These are phyloP conservation scores for Lanius ludovicianus DNA, from an alignment of 2,113 vertebrate species.

Conservation along the genomic window DNA sequence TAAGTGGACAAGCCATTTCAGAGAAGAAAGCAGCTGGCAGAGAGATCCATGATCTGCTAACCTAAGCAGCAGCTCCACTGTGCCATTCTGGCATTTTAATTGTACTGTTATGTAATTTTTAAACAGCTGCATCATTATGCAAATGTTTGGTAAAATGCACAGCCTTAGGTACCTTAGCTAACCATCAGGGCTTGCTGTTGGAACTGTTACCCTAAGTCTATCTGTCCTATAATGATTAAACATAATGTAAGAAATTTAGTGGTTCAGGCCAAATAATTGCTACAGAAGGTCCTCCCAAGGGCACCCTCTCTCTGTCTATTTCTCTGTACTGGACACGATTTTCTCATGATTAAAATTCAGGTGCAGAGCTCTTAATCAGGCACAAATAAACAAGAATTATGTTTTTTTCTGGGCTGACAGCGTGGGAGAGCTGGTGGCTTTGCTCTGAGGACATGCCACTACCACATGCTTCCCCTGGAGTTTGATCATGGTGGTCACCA, in stretches of 20 bases:
- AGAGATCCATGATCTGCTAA: neutral
- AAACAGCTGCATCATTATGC: slow-evolving; percentile 16
- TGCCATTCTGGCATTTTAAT: slow-evolving; percentile 33
- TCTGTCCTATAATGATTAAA: slow-evolving; percentile 57
- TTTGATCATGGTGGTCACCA: rapidly evolving
- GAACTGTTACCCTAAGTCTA: slow-evolving; percentile 1
- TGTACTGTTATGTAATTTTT: slow-evolving; percentile 36
- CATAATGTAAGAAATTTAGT: slow-evolving; percentile 39
- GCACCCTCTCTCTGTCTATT: slow-evolving; percentile 8
- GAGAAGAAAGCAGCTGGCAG: neutral
- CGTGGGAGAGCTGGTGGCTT: neutral
- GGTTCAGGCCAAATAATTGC: slow-evolving; percentile 32
- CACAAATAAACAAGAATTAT: neutral
- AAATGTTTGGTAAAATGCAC: neutral
- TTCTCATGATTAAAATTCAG: slow-evolving; percentile 62
- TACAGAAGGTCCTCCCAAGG: slow-evolving; percentile 41
- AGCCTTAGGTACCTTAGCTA: slow-evolving; percentile 10
- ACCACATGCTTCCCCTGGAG: neutral
- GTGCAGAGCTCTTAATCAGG: neutral
- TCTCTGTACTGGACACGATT: neutral
- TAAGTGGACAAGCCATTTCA: neutral
- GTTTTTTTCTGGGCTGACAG: neutral
- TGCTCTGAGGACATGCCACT: neutral
- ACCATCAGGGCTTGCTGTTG: slow-evolving; percentile 19
- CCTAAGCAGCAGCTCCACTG: neutral